Evolutionary conservation across 2,888 invertebrate species (phyloP).

Genomic region (Agrotis clavis): DNA sequence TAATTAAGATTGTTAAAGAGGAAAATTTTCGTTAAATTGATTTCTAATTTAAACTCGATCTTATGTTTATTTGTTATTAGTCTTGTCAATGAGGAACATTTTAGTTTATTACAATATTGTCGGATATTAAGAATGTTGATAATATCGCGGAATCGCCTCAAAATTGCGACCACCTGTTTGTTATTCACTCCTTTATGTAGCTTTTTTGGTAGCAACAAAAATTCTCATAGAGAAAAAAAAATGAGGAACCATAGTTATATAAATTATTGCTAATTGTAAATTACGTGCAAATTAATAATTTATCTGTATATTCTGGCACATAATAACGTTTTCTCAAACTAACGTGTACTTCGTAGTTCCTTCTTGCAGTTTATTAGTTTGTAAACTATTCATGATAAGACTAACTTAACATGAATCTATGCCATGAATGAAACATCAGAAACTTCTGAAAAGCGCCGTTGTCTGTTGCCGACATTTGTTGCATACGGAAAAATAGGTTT

Average conservation of each 20-base stretch:
- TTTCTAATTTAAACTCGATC: background rate
- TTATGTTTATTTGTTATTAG: background rate
- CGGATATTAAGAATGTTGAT: conserved; percentile 1
- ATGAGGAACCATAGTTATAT: conserved; percentile 18
- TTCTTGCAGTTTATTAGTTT: conserved; percentile 22
- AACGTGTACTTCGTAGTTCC: background rate
- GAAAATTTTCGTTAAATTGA: no score
- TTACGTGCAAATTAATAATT: background rate
- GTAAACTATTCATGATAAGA: conserved; percentile 34
- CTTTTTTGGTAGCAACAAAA: conserved; percentile 9
- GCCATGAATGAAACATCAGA: conserved; percentile 25
- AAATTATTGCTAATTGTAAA: background rate
- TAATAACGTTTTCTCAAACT: no score
- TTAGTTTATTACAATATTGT: conserved; percentile 9
- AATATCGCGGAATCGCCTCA: background rate
- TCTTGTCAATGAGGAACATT: background rate
- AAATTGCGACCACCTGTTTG: conserved; percentile 5
- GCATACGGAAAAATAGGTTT: conserved; percentile 4
- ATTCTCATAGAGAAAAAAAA: conserved; percentile 34
- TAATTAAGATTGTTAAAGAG: conserved; percentile 1
- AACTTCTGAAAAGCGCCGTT: conserved; percentile 29
- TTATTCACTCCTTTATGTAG: conserved; percentile 22
- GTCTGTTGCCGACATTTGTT: conserved; percentile 9
- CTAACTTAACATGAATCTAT: conserved; percentile 36
- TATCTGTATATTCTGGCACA: background rate